These are phyloP conservation scores for Ochropacha duplaris DNA, from an alignment of 2,888 invertebrate species.

Conservation along the genomic window DNA sequence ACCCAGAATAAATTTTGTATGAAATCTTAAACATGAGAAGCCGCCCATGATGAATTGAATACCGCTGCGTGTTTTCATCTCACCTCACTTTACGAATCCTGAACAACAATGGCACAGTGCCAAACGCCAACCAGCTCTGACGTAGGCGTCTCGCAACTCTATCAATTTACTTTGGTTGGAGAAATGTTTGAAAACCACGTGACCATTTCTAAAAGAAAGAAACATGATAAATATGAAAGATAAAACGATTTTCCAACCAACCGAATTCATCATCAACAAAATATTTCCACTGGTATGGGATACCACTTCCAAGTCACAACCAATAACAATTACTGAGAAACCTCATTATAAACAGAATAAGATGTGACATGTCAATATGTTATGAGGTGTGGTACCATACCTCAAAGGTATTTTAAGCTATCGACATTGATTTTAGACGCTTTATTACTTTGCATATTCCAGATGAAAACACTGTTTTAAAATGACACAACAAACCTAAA, in stretches of 20 bases:
- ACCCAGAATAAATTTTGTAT: neutral
- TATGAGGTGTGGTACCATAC: neutral
- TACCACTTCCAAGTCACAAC: no score
- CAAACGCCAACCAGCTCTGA: conserved; percentile 25
- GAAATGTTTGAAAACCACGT: neutral
- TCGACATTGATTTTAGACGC: no score
- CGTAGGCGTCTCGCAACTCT: conserved; percentile 13
- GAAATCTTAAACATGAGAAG: neutral
- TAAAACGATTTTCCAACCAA: neutral
- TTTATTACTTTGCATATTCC: neutral
- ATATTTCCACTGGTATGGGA: no score
- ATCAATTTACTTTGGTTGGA: neutral
- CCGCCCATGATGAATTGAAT: neutral
- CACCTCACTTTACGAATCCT: conserved; percentile 28
- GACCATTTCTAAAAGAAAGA: neutral
- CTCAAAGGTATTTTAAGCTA: no score
- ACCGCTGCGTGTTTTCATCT: conserved; percentile 9
- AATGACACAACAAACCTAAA: conserved; percentile 18
- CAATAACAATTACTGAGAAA: no score
- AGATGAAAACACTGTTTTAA: conserved; percentile 11
- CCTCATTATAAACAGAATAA: neutral
- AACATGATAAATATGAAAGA: neutral
- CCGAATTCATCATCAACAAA: no score
- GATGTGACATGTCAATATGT: neutral
- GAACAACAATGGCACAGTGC: conserved; percentile 40